These are phyloP conservation scores for Lepilemur septentrionalis DNA, from an alignment of 2,797 vertebrate genomes.

Conservation along the genomic window DNA sequence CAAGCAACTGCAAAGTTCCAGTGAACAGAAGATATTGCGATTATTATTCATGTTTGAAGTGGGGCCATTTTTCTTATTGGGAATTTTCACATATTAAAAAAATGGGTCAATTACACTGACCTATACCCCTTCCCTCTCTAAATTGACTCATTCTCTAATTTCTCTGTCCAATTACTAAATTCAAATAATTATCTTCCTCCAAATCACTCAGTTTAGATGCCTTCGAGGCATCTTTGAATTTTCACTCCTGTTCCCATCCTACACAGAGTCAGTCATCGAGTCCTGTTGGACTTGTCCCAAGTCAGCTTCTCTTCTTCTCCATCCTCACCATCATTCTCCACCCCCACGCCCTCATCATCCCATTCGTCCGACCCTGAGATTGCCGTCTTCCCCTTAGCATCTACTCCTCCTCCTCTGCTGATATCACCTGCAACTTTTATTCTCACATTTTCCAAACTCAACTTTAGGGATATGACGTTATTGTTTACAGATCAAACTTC, in stretches of 20 bases:
- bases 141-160: neutral
- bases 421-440: neutral
- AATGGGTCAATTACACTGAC: neutral
- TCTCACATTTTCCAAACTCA: neutral
- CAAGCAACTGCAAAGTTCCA: neutral
- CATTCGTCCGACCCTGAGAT: too few relatives aligned
- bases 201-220: neutral
- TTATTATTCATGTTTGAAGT: neutral
- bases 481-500: neutral
- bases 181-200: neutral
- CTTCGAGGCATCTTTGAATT: neutral
- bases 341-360: rapidly evolving
- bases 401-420: neutral
- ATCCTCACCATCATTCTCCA: neutral
- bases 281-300: neutral
- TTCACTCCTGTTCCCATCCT: neutral
- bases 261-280: neutral
- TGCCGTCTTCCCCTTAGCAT: neutral
- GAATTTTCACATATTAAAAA: constrained; percentile 12
- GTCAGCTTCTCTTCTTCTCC: neutral
- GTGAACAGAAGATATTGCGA: neutral
- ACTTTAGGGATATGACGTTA: neutral
- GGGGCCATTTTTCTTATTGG: neutral
- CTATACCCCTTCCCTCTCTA: neutral
- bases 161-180: neutral